A percentile compares a stretch with the other conserved stretches of the same genome.
Evolutionary conservation across 2,888 invertebrate genomes (phyloP).

Genomic region (Hofmannophila pseudospretella): DNA sequence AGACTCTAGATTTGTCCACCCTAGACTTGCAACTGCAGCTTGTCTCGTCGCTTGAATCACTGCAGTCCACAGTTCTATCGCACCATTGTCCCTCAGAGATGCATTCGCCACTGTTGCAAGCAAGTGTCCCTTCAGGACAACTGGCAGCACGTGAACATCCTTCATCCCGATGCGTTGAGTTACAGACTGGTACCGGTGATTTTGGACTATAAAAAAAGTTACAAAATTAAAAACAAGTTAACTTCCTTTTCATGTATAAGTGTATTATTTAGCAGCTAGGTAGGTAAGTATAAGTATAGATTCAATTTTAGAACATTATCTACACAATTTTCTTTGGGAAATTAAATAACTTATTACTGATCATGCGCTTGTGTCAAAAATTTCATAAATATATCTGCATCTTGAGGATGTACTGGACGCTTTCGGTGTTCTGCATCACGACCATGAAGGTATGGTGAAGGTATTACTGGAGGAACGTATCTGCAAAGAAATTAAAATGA

Average conservation of each 20-base stretch:
- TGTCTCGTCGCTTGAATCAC: conserved; percentile 87
- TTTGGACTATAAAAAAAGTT: conserved; percentile 30
- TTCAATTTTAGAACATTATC: no score
- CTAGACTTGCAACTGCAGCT: conserved; percentile 85
- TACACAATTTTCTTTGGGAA: no score
- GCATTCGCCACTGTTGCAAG: conserved; percentile 67
- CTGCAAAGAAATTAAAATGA: conserved; percentile 21
- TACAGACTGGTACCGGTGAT: conserved; percentile 18
- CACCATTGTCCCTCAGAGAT: conserved; percentile 81
- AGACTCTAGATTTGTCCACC: conserved; percentile 80
- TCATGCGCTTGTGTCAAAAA: conserved; percentile 22
- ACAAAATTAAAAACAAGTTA: no score
- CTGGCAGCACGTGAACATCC: conserved; percentile 43
- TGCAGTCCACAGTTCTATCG: conserved; percentile 84
- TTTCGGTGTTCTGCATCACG: conserved; percentile 31
- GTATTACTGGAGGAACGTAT: conserved; percentile 21
- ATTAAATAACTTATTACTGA: no score
- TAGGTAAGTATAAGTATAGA: no score
- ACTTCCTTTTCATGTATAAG: no score
- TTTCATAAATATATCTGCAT: conserved; percentile 48
- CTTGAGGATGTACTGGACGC: conserved; percentile 53
- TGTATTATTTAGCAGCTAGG: no score
- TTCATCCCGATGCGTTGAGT: conserved; percentile 31
- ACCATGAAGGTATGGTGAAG: conserved; percentile 28
- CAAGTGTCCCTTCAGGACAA: conserved; percentile 42